phyloP scores from a whole-genome alignment of 2,797 vertebrate species.

The Uromys caudimaculatus region DNA sequence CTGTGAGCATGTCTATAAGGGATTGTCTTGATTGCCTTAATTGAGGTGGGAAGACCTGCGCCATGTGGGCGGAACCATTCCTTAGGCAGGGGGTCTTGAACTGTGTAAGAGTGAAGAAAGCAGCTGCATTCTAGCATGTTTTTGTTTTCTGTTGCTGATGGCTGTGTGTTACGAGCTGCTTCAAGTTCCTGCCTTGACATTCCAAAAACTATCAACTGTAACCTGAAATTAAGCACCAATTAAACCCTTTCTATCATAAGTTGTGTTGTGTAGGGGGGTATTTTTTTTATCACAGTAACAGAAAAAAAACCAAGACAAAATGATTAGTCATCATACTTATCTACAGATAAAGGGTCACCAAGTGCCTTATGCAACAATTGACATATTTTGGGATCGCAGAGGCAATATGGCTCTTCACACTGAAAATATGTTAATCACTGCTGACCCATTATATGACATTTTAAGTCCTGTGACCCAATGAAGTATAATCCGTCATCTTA shows the following conservation, averaged over 20 bases:
- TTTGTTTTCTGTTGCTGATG: not conserved
- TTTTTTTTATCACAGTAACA: not conserved
- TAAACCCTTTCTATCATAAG: not conserved
- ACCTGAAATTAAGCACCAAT: not conserved
- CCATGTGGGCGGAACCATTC: not conserved
- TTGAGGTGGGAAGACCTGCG: not conserved
- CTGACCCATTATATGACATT: not conserved
- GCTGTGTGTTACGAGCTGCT: not conserved
- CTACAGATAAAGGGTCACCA: not conserved
- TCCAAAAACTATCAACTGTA: not conserved
- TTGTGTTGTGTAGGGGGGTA: not conserved
- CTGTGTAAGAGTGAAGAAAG: not conserved
- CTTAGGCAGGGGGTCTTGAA: not conserved
- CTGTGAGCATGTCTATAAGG: not conserved
- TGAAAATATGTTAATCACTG: not conserved
- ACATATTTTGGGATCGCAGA: not conserved
- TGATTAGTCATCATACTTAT: not conserved
- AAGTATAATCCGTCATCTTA: not conserved
- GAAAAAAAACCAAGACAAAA: not conserved
- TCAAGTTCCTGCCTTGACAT: not conserved
- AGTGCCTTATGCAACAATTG: rapidly evolving
- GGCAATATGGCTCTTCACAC: not conserved
- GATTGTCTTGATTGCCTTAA: not conserved
- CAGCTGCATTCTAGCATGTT: not conserved
- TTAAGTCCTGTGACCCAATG: not conserved